Evolutionary conservation across 2,797 vertebrate species (phyloP), one percentile per base, ranked within the genome.

Genomic region (Antennarius maculatus): DNA sequence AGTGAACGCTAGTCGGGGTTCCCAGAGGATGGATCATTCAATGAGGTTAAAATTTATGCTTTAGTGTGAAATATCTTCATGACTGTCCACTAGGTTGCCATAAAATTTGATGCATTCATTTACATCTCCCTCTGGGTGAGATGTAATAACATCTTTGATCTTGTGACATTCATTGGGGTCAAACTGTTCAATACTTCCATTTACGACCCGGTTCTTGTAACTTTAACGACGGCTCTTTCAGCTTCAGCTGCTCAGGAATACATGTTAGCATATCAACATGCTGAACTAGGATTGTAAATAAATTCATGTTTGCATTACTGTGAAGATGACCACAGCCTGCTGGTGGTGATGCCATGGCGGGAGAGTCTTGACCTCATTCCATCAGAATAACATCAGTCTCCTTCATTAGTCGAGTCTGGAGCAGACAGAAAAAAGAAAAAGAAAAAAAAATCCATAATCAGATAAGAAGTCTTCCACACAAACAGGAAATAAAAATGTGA

Each of bases 401-500:
- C 45, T 46, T 54, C 43, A 18, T 17, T 12, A 27, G 42, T 2
- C 41, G 15, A 4, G 11, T 8, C 3, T 48, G 6, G 10, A 54
- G 50, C 14, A 39, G 29, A 55, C n/a, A 34, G 31, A 34, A 8
- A 34, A 34, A 34, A 34, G 31, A 23, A 41, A 49, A 41, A 41
- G 31, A 34, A 34, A 1, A 34, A 34, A 39, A 39, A 39, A 39
- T 28, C 17, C 9, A 14, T 0, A 18, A 7, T 23, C 18, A 48
- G 16, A 18, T 4, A 43, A 2, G 8, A 34, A 18, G 13, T 43
- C 43, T 42, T 29, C 2, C 0, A 49, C 15, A 31, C 50, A 52
- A 49, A 62, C 27, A 41, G 28, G 42, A 60, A 28, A 62, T 61
- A 16, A 23, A 53, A 10, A 31, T 61, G 13, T 28, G n/a, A 61